These are phyloP conservation scores for Deilephila porcellus DNA, from an alignment of 2,888 invertebrate genomes.

Conservation along the genomic window DNA sequence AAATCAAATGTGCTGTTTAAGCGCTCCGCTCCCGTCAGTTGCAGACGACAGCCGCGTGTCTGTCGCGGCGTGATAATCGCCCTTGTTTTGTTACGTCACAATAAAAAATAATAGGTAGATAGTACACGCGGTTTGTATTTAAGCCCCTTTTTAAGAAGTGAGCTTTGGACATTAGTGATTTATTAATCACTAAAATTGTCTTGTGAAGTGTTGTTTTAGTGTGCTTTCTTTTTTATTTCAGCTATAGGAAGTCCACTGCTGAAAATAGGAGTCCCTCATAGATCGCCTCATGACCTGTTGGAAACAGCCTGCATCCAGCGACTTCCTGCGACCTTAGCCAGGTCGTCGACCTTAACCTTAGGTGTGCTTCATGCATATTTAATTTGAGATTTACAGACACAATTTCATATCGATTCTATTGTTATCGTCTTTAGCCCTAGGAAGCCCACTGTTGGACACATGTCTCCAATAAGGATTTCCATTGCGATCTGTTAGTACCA, in stretches of 20 bases:
- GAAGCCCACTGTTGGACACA: background rate
- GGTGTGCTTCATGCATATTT: background rate
- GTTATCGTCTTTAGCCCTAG: background rate
- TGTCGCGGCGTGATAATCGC: conserved; percentile 1
- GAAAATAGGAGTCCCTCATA: no score
- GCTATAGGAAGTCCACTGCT: no score
- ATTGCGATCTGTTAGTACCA: no score
- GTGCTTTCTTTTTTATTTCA: background rate
- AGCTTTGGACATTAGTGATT: no score
- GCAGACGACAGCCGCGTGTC: background rate
- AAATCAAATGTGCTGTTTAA: background rate
- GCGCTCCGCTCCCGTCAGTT: background rate
- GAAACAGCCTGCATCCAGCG: no score
- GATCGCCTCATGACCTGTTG: no score
- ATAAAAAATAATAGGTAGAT: background rate
- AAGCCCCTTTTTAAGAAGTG: background rate
- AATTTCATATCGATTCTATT: background rate
- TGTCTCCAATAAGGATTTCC: background rate
- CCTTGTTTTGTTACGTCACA: conserved; percentile 9
- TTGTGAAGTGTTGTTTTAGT: no score
- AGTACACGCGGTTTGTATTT: background rate
- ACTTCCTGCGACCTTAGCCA: no score
- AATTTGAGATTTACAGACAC: background rate
- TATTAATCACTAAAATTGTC: no score
- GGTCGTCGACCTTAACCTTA: no score